Percentiles rank a stretch among this genome's conserved stretches.
Conservation (phyloP, 2,113 vertebrate genomes). For the Pleuronectes platessa region DNA sequence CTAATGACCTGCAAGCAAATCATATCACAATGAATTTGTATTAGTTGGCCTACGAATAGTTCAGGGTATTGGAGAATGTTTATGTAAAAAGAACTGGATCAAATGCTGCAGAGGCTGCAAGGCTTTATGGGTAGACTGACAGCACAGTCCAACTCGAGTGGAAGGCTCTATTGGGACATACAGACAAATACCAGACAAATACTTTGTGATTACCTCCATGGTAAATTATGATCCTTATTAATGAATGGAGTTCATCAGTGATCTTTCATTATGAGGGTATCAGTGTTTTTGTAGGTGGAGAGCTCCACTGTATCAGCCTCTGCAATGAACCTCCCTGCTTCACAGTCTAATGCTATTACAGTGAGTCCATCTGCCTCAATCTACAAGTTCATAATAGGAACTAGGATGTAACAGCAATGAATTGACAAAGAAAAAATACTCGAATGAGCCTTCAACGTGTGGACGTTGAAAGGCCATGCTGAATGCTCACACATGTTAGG, state of each 20-base stretch:
- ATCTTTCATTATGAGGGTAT: neutral
- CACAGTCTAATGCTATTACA: neutral
- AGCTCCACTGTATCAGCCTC: neutral
- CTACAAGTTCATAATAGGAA: slow-evolving; percentile 5
- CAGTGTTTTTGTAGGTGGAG: neutral
- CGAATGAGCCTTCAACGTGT: neutral
- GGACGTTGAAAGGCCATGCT: neutral
- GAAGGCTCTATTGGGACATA: neutral
- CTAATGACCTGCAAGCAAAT: too few species aligned
- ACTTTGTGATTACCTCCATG: neutral
- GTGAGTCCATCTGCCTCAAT: neutral
- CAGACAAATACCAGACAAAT: neutral
- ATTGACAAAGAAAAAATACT: slow-evolving; percentile 39
- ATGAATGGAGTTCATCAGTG: neutral
- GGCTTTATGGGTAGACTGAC: slow-evolving; percentile 6
- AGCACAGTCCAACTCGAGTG: neutral
- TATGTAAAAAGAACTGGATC: slow-evolving; percentile 49
- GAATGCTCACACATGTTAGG: neutral
- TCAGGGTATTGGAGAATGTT: slow-evolving; percentile 35
- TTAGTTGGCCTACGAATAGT: slow-evolving; percentile 25
- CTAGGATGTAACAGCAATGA: neutral
- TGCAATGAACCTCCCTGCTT: too few species aligned
- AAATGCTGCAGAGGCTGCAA: slow-evolving; percentile 26
- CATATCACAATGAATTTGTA: neutral
- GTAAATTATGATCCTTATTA: slow-evolving; percentile 1